phyloP scores from a whole-genome alignment of 2,888 invertebrate species.

The Drosophila ustulata region DNA sequence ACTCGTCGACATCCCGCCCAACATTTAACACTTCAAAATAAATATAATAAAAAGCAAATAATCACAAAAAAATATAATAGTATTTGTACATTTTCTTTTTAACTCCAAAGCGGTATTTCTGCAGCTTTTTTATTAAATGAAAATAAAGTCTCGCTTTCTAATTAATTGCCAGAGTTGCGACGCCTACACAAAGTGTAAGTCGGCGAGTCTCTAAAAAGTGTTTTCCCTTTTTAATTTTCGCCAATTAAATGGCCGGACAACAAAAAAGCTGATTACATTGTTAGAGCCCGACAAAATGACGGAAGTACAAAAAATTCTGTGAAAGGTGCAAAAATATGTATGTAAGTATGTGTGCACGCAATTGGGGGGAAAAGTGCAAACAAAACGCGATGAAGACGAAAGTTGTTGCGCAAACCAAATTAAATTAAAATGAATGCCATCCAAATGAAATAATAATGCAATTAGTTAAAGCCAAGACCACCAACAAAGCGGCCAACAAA shows the following conservation, averaged over 20 bases:
- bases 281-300: slow-evolving; percentile 47
- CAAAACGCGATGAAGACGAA: slow-evolving; percentile 74
- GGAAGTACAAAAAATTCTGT: slow-evolving; percentile 75
- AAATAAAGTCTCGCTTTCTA: slow-evolving; percentile 76
- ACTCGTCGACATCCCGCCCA: slow-evolving; percentile 1
- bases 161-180: slow-evolving; percentile 70
- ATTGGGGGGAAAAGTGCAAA: slow-evolving; percentile 57
- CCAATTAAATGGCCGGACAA: slow-evolving; percentile 70
- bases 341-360: slow-evolving; percentile 16
- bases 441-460: slow-evolving; percentile 74
- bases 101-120: slow-evolving; percentile 37
- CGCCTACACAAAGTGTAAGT: slow-evolving; percentile 67
- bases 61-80: slow-evolving; percentile 10
- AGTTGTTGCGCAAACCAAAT: slow-evolving; percentile 78
- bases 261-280: slow-evolving; percentile 56
- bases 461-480: slow-evolving; percentile 62
- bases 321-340: slow-evolving; percentile 73
- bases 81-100: slow-evolving; percentile 44
- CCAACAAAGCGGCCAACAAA: slow-evolving; percentile 40
- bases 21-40: slow-evolving; percentile 6
- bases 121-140: slow-evolving; percentile 46
- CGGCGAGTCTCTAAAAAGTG: slow-evolving; percentile 42
- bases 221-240: slow-evolving; percentile 81
- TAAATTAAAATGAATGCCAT: slow-evolving; percentile 65
- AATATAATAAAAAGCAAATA: slow-evolving; percentile 9